These are phyloP conservation scores for Atta colombica DNA, from an alignment of 1,140 invertebrate genomes.

Conservation along the genomic window DNA sequence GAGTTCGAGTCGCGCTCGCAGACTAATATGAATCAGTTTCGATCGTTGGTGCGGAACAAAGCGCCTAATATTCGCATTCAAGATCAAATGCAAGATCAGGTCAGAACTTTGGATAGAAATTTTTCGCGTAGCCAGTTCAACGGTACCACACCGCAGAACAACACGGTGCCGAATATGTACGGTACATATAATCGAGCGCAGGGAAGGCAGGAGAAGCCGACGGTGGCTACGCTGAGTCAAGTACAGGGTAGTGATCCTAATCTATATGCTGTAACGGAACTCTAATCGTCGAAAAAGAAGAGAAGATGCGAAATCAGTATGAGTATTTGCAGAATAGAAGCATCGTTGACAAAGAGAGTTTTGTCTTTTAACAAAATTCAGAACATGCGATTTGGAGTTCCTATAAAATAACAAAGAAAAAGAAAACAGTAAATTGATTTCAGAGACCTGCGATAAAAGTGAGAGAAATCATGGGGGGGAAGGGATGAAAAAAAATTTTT, in stretches of 20 bases:
- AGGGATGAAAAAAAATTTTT: background rate
- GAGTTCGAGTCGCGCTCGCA: slow-evolving; percentile 85
- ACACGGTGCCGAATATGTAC: slow-evolving; percentile 85
- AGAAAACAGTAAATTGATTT: slow-evolving; percentile 37
- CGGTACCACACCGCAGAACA: slow-evolving; percentile 79
- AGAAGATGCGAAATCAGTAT: background rate
- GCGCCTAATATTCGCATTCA: slow-evolving; percentile 83
- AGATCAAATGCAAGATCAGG: slow-evolving; percentile 85
- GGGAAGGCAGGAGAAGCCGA: slow-evolving; percentile 82
- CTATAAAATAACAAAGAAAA: background rate
- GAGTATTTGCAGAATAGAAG: slow-evolving; percentile 15
- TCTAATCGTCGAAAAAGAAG: slow-evolving; percentile 74
- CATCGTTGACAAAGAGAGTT: background rate
- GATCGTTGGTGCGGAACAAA: slow-evolving; percentile 85
- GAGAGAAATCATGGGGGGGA: slow-evolving; percentile 15
- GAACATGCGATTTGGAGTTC: slow-evolving; percentile 45
- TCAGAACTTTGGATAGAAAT: slow-evolving; percentile 84
- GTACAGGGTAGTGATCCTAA: slow-evolving; percentile 86
- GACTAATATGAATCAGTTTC: slow-evolving; percentile 86
- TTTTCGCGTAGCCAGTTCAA: slow-evolving; percentile 84
- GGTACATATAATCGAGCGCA: slow-evolving; percentile 85
- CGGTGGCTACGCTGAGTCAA: slow-evolving; percentile 84
- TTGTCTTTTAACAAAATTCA: slow-evolving; percentile 9
- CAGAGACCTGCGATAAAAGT: slow-evolving; percentile 51
- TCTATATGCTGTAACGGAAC: slow-evolving; percentile 85